Conservation (phyloP, 2,113 vertebrate genomes). For the Prochilodus magdalenae region DNA sequence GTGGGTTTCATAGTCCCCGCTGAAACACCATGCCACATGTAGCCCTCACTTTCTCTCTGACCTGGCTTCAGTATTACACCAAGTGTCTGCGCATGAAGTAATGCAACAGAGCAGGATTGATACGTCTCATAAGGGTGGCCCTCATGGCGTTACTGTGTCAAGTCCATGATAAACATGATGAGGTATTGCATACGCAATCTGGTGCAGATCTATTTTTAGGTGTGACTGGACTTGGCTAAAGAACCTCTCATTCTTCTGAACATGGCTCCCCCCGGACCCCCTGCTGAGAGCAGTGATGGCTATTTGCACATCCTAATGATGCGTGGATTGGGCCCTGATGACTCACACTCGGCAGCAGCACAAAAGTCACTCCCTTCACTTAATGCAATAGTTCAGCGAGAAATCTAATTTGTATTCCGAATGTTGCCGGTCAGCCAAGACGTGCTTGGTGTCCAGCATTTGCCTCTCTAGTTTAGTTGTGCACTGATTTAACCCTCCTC, state of each 20-base stretch:
- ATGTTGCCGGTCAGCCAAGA: background rate
- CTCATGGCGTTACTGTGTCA: background rate
- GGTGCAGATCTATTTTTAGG: background rate
- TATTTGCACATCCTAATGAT: background rate
- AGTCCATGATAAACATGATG: slow-evolving; percentile 2
- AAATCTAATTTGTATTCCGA: background rate
- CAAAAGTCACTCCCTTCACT: background rate
- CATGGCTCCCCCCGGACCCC: background rate
- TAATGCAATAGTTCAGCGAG: background rate
- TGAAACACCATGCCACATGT: slow-evolving; percentile 27
- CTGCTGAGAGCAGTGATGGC: slow-evolving; percentile 5
- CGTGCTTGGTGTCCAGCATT: slow-evolving; percentile 7
- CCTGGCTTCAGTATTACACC: background rate
- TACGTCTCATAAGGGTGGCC: slow-evolving; percentile 20
- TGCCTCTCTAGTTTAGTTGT: background rate
- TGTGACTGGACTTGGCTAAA: slow-evolving; percentile 8
- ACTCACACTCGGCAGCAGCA: background rate
- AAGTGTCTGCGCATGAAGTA: slow-evolving; percentile 14
- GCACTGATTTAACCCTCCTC: too few species aligned
- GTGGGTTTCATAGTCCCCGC: slow-evolving; percentile 52
- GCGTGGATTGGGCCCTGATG: background rate
- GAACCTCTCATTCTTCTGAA: background rate
- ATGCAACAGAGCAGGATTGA: background rate
- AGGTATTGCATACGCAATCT: background rate
- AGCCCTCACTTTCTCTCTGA: slow-evolving; percentile 19